Evolutionary conservation across 2,113 vertebrate genomes (phyloP), one percentile per base, ranked within the genome.

Genomic region (Pygoscelis adeliae): DNA sequence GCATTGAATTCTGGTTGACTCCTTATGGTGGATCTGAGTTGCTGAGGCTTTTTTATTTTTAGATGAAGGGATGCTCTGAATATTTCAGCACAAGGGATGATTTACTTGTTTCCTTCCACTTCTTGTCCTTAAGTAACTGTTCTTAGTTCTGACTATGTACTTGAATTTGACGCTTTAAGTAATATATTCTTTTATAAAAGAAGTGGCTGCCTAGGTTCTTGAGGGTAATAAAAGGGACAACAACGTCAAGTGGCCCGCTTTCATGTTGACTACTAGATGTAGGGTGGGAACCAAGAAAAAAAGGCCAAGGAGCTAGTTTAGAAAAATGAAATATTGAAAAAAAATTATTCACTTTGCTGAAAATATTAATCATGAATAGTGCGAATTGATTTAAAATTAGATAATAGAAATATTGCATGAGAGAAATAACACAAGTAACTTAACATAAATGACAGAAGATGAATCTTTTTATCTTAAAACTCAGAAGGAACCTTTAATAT

Each of bases 31-130:
- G 22, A 73, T 70, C 52, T 22, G 59, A 81, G n/a, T 27, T 63
- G 25, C 58, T 65, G 79, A 67, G 76, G 78, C 10, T 65, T 55
- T 89, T 83, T 91, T 86, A 79, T 79, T 93, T 91, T 88, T 52
- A 71, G 71, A 15, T 47, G 29, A 34, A 92, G 19, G 40, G 20
- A 42, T 90, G 29, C 74, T 80, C 49, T 79, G 46, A 89, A 50
- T 73, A 26, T 49, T 95, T 89, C 27, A 66, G 67, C 30, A 59
- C 18, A 71, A 86, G 69, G 34, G 29, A 55, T 82, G 47, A 50
- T 81, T 92, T 92, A 34, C 67, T 92, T 77, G 22, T 86, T 96
- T 97, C 44, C 85, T 94, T 95, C 69, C 21, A 19, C 56, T 95
- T 90, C 58, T 81, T 82, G 49, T 93, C 83, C 86, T 87, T 85